A percentile compares a stretch with the other conserved stretches of the same genome.
Conservation (phyloP, 2,888 invertebrate genomes). For the Globia sparganii region DNA sequence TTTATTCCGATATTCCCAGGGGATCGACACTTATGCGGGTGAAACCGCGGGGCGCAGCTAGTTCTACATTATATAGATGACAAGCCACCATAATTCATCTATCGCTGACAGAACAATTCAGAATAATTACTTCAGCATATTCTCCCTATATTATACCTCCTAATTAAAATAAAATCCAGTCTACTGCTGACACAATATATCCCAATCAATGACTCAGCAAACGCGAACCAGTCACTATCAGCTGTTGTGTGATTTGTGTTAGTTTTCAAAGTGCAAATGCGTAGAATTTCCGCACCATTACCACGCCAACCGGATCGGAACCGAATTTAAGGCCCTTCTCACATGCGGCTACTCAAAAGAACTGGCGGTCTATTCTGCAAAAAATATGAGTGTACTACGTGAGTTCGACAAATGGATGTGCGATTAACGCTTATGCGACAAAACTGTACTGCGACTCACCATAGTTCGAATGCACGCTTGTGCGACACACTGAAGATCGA, state of each 20-base stretch:
- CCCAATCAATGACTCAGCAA: constrained; percentile 24
- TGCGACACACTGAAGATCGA: no score
- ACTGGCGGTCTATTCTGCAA: neutral
- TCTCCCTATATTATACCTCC: neutral
- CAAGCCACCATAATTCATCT: neutral
- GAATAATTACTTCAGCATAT: constrained; percentile 6
- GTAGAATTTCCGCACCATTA: constrained; percentile 67
- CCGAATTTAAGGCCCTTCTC: neutral
- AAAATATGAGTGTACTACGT: no score
- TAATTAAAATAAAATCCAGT: constrained; percentile 8
- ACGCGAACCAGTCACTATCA: constrained; percentile 58
- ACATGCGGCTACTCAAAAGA: neutral
- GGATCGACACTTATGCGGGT: no score
- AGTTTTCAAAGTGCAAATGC: constrained; percentile 63
- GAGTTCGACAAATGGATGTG: no score
- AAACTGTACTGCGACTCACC: no score
- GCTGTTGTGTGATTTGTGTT: constrained; percentile 66
- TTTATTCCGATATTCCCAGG: no score
- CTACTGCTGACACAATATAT: constrained; percentile 36
- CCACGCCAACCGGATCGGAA: constrained; percentile 40
- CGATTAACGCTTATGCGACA: no score
- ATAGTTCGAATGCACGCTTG: no score
- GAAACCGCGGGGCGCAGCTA: no score
- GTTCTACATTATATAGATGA: no score
- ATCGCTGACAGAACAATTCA: neutral